Evolutionary conservation across 2,797 vertebrate genomes (phyloP), one percentile per base, ranked within the genome.

Genomic region (Momotus momota): DNA sequence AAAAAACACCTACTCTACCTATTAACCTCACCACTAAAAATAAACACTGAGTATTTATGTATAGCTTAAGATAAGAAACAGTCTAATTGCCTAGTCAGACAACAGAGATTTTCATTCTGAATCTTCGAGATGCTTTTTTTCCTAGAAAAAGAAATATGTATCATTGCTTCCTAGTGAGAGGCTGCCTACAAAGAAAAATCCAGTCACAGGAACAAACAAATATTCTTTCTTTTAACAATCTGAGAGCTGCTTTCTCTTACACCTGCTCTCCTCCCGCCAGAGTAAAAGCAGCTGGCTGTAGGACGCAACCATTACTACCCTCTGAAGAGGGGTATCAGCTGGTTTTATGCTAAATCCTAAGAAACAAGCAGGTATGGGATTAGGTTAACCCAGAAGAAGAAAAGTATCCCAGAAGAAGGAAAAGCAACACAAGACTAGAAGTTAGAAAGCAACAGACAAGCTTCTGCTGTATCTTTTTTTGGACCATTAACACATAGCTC

Each of bases 221-320:
- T 67, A 74, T 7, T 40, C 54, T 40, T 74, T 74, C 15, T 83
- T 72, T 65, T 27, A 69, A 20, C 2, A 0, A 20, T 54, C 7
- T 35, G 29, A 65, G 58, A 75, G 55, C 55, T 81, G 31, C 14
- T 86, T 93, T 88, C 33, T 54, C 49, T 62, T 31, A 91, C 49
- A 83, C 62, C 79, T 79, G 46, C 46, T 91, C 48, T 85, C 13
- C 33, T 73, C 21, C 52, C 40, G 22, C 4, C 0, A 0, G 33
- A 40, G 40, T 57, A 57, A 81, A 87, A 88, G 75, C 61, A 93
- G 40, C 35, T 71, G 54, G 31, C 40, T 88, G 49, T 6, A 66
- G 55, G 51, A 86, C 1, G 4, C 14, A 66, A 25, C 26, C 71
- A 64, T 17, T 4, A 0, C 20, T 5, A 4, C 40, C 61, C 55